phyloP scores from a whole-genome alignment of 2,797 vertebrate species.

The Phaenicophaeus curvirostris region DNA sequence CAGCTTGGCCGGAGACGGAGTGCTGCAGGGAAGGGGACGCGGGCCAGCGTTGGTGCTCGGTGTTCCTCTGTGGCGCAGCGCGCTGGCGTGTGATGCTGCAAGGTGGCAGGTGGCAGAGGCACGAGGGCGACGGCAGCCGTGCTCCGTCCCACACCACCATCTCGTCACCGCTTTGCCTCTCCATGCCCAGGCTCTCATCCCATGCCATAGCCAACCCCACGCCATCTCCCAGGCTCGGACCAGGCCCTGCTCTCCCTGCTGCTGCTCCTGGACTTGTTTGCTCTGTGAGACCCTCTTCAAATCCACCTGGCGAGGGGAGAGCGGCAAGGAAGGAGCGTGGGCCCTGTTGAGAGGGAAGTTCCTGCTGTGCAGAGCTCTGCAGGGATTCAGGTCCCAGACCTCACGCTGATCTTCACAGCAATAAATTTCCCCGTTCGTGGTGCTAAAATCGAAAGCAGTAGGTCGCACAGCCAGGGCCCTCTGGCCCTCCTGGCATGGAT shows the following conservation, averaged over 20 bases:
- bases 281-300: background rate
- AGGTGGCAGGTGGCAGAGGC: background rate
- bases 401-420: background rate
- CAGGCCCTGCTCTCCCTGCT: background rate
- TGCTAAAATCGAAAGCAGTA: background rate
- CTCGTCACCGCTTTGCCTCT: conserved; percentile 63
- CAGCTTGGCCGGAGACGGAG: background rate
- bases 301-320: background rate
- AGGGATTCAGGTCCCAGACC: background rate
- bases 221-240: conserved; percentile 23
- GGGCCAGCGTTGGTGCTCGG: fast-evolving
- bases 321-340: fast-evolving
- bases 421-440: fast-evolving
- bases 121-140: background rate
- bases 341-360: fast-evolving
- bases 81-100: background rate
- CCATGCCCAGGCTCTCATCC: conserved; percentile 66
- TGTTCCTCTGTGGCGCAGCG: background rate
- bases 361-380: background rate
- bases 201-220: conserved; percentile 33
- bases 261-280: background rate
- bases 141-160: conserved; percentile 7
- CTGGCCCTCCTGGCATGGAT: background rate
- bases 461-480: background rate
- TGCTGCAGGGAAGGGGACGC: background rate